phyloP scores from a whole-genome alignment of 2,888 invertebrate genomes.

The Cataglyphis cursor region DNA sequence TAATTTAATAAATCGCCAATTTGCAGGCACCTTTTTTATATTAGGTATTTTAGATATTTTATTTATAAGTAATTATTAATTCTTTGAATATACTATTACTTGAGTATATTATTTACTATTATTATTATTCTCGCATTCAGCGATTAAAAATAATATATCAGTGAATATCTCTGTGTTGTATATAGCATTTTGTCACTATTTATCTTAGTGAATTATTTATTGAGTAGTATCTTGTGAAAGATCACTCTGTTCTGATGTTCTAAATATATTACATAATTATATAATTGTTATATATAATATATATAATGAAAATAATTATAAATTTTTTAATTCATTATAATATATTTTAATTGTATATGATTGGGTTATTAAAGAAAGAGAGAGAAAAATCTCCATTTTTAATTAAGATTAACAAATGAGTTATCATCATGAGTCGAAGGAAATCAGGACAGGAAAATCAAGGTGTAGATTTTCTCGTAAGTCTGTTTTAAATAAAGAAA shows the following conservation, averaged over 20 bases:
- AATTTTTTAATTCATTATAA: background rate
- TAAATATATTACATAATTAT: background rate
- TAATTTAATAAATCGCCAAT: background rate
- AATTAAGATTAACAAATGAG: slow-evolving; percentile 24
- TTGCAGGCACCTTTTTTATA: background rate
- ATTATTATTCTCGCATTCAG: no score
- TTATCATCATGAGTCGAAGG: background rate
- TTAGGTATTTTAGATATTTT: no score
- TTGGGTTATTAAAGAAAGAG: slow-evolving; percentile 9
- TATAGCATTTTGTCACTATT: no score
- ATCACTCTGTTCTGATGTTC: background rate
- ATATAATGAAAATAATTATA: background rate
- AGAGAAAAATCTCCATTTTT: slow-evolving; percentile 20
- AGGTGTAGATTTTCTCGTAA: slow-evolving; percentile 21
- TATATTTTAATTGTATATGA: background rate
- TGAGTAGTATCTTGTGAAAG: background rate
- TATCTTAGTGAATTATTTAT: background rate
- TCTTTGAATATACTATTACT: no score
- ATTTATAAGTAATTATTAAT: no score
- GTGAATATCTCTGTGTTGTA: no score
- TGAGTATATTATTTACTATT: no score
- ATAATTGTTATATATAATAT: background rate
- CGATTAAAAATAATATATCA: no score
- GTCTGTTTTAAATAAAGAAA: background rate
- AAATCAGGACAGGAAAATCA: slow-evolving; percentile 11